Percentiles rank a stretch among this genome's conserved stretches.
phyloP scores from a whole-genome alignment of 37 sponge, comb jelly and placozoan species.

The Axinella damicornis region DNA sequence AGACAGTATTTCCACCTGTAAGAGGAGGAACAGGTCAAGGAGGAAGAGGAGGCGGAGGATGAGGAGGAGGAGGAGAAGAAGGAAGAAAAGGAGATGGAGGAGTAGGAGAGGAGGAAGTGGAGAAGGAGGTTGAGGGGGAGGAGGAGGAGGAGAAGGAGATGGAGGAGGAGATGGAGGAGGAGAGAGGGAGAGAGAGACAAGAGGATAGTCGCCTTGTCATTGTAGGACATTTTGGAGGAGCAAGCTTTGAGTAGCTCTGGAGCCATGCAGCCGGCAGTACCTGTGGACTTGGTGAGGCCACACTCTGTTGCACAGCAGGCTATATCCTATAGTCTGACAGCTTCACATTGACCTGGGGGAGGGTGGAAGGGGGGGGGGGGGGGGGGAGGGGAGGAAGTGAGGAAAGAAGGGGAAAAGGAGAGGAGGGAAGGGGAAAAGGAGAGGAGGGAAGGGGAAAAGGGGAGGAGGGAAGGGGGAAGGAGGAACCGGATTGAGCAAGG shows the following conservation, averaged over 20 bases:
- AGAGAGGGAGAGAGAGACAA: too few species aligned
- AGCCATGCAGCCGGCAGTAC: constrained; percentile 86
- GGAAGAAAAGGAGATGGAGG: too few species aligned
- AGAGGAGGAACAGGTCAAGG: neutral
- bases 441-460: neutral
- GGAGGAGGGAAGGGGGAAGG: too few species aligned
- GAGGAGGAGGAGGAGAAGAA: too few species aligned
- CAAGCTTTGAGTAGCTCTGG: constrained; percentile 77
- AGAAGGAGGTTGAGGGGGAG: too few species aligned
- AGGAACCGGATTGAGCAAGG: too few species aligned
- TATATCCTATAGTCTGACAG: constrained; percentile 90
- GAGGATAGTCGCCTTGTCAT: constrained; percentile 69
- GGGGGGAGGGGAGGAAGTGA: neutral
- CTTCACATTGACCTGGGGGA: constrained; percentile 83
- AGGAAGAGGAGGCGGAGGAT: too few species aligned
- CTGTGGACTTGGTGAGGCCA: constrained; percentile 69
- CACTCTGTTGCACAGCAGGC: constrained; percentile 73
- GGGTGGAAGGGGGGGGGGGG: neutral
- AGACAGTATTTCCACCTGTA: neutral
- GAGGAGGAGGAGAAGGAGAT: neutral
- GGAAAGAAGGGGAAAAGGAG: neutral
- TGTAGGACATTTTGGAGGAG: constrained; percentile 58
- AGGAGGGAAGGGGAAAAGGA: neutral
- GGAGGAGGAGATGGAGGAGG: too few species aligned
- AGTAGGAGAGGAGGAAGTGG: too few species aligned